These are phyloP conservation scores for Aix galericulata DNA, from an alignment of 2,113 vertebrate species.

Conservation along the genomic window DNA sequence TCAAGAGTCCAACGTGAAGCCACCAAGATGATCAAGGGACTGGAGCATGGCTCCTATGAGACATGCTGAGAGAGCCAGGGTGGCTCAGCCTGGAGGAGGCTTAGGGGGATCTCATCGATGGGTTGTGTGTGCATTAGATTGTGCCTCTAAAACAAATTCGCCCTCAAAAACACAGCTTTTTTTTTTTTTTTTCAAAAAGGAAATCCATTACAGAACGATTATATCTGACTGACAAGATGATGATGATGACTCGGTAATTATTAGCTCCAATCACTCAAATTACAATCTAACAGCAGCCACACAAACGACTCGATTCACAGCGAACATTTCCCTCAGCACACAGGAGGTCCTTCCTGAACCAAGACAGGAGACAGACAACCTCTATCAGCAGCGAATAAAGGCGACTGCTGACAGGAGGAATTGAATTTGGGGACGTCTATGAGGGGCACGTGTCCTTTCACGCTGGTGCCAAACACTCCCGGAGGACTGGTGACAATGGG, in stretches of 20 bases:
- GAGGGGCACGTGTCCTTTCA: background rate
- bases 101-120: background rate
- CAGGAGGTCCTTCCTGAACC: background rate
- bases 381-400: background rate
- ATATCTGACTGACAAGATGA: constrained; percentile 57
- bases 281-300: constrained; percentile 52
- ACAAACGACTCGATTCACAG: constrained; percentile 44
- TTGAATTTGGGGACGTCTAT: background rate
- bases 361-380: background rate
- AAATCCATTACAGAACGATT: constrained; percentile 42
- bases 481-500: background rate
- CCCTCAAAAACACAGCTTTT: background rate
- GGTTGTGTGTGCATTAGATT: background rate
- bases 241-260: constrained; percentile 46
- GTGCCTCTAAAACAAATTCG: background rate
- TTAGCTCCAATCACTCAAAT: constrained; percentile 42
- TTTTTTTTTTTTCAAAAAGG: background rate
- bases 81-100: background rate
- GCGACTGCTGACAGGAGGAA: background rate
- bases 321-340: constrained; percentile 5
- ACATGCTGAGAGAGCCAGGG: background rate
- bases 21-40: background rate
- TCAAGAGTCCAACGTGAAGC: background rate
- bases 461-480: background rate
- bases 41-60: background rate